These are phyloP conservation scores for Cylindroiulus punctatus DNA, from an alignment of 2,888 invertebrate genomes.

Conservation along the genomic window DNA sequence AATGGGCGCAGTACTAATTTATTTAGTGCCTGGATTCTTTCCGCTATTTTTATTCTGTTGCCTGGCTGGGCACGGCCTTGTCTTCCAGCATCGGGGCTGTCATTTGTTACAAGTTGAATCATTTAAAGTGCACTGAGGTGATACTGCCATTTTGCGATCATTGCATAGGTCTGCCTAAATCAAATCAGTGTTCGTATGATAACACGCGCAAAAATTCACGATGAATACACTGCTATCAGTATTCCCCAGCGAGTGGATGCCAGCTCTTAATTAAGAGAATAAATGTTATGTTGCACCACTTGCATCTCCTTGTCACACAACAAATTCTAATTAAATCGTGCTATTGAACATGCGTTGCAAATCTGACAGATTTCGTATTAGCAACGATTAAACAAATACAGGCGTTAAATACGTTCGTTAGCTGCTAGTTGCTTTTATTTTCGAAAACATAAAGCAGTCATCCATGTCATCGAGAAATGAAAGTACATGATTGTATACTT, in stretches of 20 bases:
- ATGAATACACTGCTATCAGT: neutral
- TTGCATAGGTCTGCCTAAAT: neutral
- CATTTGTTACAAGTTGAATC: neutral
- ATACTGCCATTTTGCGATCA: neutral
- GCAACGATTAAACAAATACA: too few relatives aligned
- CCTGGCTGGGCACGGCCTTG: neutral
- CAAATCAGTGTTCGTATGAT: too few relatives aligned
- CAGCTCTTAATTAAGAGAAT: neutral
- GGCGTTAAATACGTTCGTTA: too few relatives aligned
- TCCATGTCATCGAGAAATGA: too few relatives aligned
- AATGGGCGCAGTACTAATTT: neutral
- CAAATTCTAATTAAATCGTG: too few relatives aligned
- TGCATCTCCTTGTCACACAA: too few relatives aligned
- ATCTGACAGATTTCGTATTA: too few relatives aligned
- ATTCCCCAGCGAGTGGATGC: neutral
- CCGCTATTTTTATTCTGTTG: neutral
- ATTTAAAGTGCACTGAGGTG: neutral
- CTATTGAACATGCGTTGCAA: too few relatives aligned
- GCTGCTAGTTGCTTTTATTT: too few relatives aligned
- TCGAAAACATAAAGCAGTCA: too few relatives aligned
- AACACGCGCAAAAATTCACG: neutral
- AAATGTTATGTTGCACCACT: neutral
- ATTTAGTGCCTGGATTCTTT: neutral
- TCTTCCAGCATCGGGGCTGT: neutral
- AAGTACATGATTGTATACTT: too few relatives aligned